Evolutionary conservation across 2,113 vertebrate genomes (phyloP).

Genomic region (human (Homo sapiens)): DNA sequence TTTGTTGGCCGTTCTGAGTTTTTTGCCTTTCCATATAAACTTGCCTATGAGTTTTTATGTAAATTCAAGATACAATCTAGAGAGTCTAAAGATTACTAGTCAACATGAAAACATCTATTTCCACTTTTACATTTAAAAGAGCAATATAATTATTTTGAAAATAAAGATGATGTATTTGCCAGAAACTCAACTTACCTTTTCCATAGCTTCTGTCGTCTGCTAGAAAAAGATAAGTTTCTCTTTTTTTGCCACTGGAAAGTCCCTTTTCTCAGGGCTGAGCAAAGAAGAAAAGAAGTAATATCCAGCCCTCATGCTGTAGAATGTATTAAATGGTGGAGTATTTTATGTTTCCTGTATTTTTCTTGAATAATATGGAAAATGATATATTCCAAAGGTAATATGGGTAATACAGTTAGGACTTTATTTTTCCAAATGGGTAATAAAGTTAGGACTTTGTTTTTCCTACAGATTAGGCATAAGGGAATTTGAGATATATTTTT

Average conservation of each 20-base stretch:
- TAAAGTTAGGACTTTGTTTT: not conserved
- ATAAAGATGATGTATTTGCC: conserved; percentile 10
- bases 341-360: not conserved
- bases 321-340: not conserved
- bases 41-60: not conserved
- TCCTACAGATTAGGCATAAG: not conserved
- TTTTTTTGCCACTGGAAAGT: not conserved
- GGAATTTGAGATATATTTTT: not conserved
- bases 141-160: not conserved
- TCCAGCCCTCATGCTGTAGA: not conserved
- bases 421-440: not conserved
- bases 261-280: not conserved
- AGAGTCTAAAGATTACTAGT: not conserved
- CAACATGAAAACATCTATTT: not conserved
- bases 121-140: not conserved
- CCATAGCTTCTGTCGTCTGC: not conserved
- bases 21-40: not conserved
- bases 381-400: not conserved
- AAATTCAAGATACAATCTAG: not conserved
- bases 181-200: not conserved
- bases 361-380: not conserved
- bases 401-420: not conserved
- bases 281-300: not conserved
- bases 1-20: not conserved
- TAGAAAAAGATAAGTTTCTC: not conserved